phyloP scores from a whole-genome alignment of 2,888 invertebrate species.

The Synanthedon myopaeformis region DNA sequence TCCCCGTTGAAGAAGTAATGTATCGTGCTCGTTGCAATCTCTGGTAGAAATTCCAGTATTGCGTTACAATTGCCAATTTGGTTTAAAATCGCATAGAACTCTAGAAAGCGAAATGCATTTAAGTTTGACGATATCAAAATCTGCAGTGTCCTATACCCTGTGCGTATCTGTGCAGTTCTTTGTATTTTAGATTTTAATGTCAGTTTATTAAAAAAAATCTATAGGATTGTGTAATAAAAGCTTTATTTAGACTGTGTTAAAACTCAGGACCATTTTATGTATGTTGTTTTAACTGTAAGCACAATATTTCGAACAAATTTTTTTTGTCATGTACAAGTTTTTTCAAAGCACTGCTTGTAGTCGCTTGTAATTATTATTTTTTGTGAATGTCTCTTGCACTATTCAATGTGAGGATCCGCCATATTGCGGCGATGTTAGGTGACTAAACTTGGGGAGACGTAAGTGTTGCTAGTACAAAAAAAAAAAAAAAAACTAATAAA shows the following conservation, averaged over 20 bases:
- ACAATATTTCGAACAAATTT: slow-evolving; percentile 38
- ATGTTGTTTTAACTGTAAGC: slow-evolving; percentile 39
- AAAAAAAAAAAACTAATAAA: neutral
- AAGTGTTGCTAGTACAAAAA: slow-evolving; percentile 20
- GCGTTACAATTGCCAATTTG: too few species aligned
- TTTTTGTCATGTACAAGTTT: slow-evolving; percentile 36
- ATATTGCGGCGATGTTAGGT: neutral
- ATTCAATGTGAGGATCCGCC: slow-evolving; percentile 13
- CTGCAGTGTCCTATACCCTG: slow-evolving; percentile 56
- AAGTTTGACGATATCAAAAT: slow-evolving; percentile 29
- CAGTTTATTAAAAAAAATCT: slow-evolving; percentile 35
- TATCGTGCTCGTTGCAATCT: neutral
- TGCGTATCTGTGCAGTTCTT: slow-evolving; percentile 60
- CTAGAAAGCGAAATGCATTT: slow-evolving; percentile 3
- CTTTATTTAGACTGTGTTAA: slow-evolving; percentile 58
- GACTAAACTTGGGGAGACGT: slow-evolving; percentile 1
- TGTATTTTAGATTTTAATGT: slow-evolving; percentile 17
- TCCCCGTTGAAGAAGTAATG: slow-evolving; percentile 23
- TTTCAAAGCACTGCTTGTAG: slow-evolving; percentile 56
- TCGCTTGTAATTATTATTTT: slow-evolving; percentile 29
- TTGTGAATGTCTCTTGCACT: slow-evolving; percentile 17
- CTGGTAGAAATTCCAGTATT: too few species aligned
- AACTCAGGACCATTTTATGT: slow-evolving; percentile 63
- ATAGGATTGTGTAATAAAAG: slow-evolving; percentile 45
- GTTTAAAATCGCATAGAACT: too few species aligned